Percentiles rank a stretch among this genome's conserved stretches.
phyloP scores from a whole-genome alignment of 2,113 vertebrate species.

The Ploceus nigricollis region DNA sequence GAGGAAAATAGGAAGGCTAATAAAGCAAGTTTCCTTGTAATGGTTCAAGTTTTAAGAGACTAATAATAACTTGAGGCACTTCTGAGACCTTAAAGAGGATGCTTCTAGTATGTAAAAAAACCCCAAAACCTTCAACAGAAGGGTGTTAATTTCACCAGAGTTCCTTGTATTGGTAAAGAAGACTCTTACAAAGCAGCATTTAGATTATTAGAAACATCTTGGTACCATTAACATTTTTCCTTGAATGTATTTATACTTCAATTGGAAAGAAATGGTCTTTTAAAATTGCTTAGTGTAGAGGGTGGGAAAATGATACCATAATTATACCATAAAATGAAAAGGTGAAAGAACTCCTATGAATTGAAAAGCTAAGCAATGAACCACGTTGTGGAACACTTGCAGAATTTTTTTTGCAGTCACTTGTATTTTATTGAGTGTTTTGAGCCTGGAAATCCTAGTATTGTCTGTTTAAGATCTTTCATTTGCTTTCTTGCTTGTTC shows the following conservation, averaged over 20 bases:
- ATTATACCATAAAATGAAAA: neutral
- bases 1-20: neutral
- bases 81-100: neutral
- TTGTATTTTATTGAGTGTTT: neutral
- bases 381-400: accelerated
- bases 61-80: neutral
- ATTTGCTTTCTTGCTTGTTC: neutral
- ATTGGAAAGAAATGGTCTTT: neutral
- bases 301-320: neutral
- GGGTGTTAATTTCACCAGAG: neutral
- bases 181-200: neutral
- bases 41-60: neutral
- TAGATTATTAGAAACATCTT: neutral
- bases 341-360: neutral
- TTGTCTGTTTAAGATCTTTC: neutral
- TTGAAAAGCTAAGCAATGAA: neutral
- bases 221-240: neutral
- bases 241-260: neutral
- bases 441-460: neutral
- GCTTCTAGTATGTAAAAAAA: neutral
- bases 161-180: neutral
- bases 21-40: neutral
- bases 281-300: neutral
- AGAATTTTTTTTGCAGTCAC: too few relatives aligned
- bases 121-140: neutral